Evolutionary conservation across 1,140 invertebrate species (phyloP), one percentile per base, ranked within the genome.

Genomic region (Cydia pomonella): DNA sequence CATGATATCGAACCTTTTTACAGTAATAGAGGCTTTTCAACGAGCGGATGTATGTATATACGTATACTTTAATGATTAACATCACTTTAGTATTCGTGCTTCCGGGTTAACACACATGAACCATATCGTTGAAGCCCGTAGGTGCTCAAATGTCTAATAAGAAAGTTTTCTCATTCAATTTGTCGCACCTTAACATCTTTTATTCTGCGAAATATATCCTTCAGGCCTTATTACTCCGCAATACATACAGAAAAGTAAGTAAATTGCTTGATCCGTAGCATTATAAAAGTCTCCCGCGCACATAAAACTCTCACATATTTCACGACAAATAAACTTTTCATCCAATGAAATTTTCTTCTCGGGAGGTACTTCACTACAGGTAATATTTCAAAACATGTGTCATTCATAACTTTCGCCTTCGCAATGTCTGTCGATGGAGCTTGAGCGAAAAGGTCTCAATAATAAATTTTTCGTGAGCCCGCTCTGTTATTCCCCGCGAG

Each of bases 341-440:
- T 89, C 86, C 83, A 84, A 88, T 85, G 85, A 89, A 91, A 90
- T 88, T 89, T 87, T 85, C 83, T 91, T 88, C 84, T 82, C 79
- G 80, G 84, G 84, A 82, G 90, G 88, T 87, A 88, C 88, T 91
- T 91, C 84, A 86, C 80, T 92, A 87, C 88, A 90, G 90, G 91
- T 91, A 91, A 92, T 92, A 92, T 92, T 92, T 92, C 91, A 92
- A 92, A 92, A 92, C 91, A 92, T 92, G 88, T 92, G 91, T 92
- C 91, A 92, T 92, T 92, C 90, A 92, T 92, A 92, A 92, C 90
- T 92, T 92, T 91, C 84, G 89, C 89, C 84, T 89, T 91, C 90
- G 90, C 90, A 92, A 92, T 92, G 91, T 92, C 91, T 91, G 91
- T 92, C 91, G 90, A 92, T 92, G 89, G 91, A 91, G 87, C 86